Percentiles rank a stretch among this genome's conserved stretches.
These are phyloP conservation scores for Drosophila suboccidentalis DNA, from an alignment of 2,888 invertebrate species.

Conservation along the genomic window DNA sequence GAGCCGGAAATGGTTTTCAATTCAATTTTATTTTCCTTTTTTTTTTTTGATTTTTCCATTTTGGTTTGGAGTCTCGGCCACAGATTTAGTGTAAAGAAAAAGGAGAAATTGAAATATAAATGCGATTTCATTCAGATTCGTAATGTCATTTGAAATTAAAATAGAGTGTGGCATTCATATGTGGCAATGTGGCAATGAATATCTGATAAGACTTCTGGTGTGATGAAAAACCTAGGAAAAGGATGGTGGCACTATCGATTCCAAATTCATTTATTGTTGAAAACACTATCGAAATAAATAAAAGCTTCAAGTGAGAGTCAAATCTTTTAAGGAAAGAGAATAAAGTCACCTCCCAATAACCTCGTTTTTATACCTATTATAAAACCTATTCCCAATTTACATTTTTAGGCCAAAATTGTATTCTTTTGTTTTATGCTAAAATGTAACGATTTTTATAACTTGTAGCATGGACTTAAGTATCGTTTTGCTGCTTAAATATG, in stretches of 20 bases:
- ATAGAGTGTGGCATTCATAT: conserved; percentile 21
- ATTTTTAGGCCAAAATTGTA: not conserved
- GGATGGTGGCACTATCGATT: no score
- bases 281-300: no score
- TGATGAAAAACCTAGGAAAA: no score
- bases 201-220: not conserved
- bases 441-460: conserved; percentile 6
- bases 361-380: not conserved
- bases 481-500: conserved; percentile 37
- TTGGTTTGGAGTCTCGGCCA: conserved; percentile 49
- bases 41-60: conserved; percentile 9
- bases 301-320: no score
- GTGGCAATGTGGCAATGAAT: not conserved
- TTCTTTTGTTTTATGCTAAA: conserved; percentile 2
- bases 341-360: no score
- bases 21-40: conserved; percentile 28
- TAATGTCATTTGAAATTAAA: conserved; percentile 25
- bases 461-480: conserved; percentile 11
- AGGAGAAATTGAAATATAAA: not conserved
- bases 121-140: not conserved
- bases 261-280: no score
- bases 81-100: conserved; percentile 61
- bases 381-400: not conserved
- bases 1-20: conserved; percentile 78
- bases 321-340: no score